A percentile compares a stretch with the other conserved stretches of the same genome.
Evolutionary conservation across 1,140 invertebrate species (phyloP).

Genomic region (Cotesia glomerata): DNA sequence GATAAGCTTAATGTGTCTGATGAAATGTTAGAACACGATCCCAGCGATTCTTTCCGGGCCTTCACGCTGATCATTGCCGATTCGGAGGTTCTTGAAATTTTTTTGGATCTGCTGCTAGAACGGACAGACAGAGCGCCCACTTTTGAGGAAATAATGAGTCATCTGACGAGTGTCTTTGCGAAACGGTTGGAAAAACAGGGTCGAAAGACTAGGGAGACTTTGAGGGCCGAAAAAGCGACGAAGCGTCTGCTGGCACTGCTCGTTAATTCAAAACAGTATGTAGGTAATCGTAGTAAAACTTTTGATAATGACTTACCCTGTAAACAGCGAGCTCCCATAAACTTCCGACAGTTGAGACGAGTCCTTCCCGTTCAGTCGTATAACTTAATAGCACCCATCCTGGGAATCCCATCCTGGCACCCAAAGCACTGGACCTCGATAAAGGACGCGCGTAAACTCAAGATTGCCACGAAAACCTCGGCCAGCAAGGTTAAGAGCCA

Average conservation of each 20-base stretch:
- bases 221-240: constrained; percentile 33
- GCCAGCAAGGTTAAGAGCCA: not conserved
- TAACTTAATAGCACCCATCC: constrained; percentile 44
- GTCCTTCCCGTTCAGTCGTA: constrained; percentile 46
- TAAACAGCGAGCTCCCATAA: constrained; percentile 42
- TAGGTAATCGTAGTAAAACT: constrained; percentile 35
- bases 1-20: no score
- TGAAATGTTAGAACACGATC: no score
- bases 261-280: constrained; percentile 48
- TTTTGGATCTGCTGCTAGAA: no score
- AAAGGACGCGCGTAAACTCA: constrained; percentile 6
- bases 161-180: constrained; percentile 41
- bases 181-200: constrained; percentile 28
- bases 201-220: not conserved
- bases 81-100: no score
- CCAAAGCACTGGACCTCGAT: constrained; percentile 26
- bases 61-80: no score
- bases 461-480: not conserved
- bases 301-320: constrained; percentile 43
- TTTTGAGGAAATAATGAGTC: constrained; percentile 25
- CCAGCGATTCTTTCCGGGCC: no score
- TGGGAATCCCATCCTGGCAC: constrained; percentile 42
- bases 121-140: not conserved
- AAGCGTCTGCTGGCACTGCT: constrained; percentile 47
- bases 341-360: constrained; percentile 42